Base-by-base conservation (phyloP, 1,140 invertebrate genomes). In the Hypsibius dujardini region DNA sequence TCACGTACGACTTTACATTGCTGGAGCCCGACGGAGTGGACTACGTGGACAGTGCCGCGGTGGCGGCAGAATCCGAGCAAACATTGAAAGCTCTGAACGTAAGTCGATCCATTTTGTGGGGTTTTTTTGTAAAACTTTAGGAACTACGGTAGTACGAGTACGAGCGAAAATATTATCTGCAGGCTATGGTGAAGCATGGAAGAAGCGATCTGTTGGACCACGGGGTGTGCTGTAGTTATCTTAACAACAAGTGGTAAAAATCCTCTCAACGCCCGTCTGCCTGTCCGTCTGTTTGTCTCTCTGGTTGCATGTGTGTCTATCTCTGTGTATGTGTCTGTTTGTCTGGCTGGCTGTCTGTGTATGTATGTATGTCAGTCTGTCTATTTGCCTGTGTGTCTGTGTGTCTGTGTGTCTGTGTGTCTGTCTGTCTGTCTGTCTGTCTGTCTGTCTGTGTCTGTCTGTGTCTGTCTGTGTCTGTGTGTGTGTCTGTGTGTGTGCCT, bases 1-100 rank as follows among this genome's bases (percentile, higher is more conserved):
- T 79, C 46, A 77, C 77, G 47, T 82, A 80, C 73, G 78, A 80
- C 72, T 82, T 81, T 74, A 73, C 76, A 50, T 79, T 78, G 73
- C 75, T 82, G 42, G 76, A 78, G 62, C 73, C 73, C 59, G 73
- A 75, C 12, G 42, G 73, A 7, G 12, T 67, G 12, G 50, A 71
- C 7, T 75, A 70, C 50, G 60, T 76, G 1, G 71, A 73, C 45
- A 70, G 73, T 46, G 72, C 72, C 28, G 28, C 28, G 12, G 74
- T 75, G 46, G 46, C 70, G 45, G 72, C 73, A 1, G 69, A 75
- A n/a, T 62, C 73, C 3, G 7, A 72, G 70, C 62, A 71, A 1
- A 78, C 79, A 1, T 73, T 79, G 73, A 73, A 74, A 69, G 72
- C 77, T 1, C 72, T 79, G 12, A 78, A 78, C 73, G 79, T 79